Conservation (phyloP, 2,797 vertebrate species). For the Pygocentrus nattereri region DNA sequence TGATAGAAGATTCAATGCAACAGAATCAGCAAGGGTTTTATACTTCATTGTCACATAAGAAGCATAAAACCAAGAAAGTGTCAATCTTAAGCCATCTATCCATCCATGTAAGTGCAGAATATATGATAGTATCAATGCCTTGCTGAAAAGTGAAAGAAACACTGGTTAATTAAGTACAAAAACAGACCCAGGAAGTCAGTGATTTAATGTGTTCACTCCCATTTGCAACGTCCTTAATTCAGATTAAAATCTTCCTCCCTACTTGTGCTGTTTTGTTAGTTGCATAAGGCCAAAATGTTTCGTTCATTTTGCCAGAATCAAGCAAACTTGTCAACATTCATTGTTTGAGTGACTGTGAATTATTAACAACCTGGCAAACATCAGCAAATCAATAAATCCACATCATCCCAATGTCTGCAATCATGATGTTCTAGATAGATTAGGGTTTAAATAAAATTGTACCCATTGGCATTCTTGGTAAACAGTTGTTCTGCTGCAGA, state of each 20-base stretch:
- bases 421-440: conserved; percentile 27
- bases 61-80: too few relatives aligned
- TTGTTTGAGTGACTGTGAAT: conserved; percentile 16
- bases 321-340: not conserved
- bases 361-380: conserved; percentile 39
- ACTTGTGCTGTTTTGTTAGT: conserved; percentile 14
- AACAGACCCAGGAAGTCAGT: not conserved
- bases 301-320: not conserved
- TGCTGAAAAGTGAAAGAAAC: too few relatives aligned
- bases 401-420: conserved; percentile 36
- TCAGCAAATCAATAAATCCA: conserved; percentile 36
- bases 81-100: too few relatives aligned
- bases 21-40: not conserved
- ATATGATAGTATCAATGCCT: too few relatives aligned
- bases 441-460: not conserved
- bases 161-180: not conserved
- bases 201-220: conserved; percentile 14
- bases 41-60: too few relatives aligned
- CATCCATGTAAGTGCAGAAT: too few relatives aligned
- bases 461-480: not conserved
- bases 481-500: not conserved
- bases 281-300: conserved; percentile 16
- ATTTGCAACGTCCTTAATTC: conserved; percentile 8
- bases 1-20: not conserved
- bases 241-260: conserved; percentile 13